These are phyloP conservation scores for Pangasius mekongensis DNA, from an alignment of 2,797 vertebrate genomes.

Conservation along the genomic window DNA sequence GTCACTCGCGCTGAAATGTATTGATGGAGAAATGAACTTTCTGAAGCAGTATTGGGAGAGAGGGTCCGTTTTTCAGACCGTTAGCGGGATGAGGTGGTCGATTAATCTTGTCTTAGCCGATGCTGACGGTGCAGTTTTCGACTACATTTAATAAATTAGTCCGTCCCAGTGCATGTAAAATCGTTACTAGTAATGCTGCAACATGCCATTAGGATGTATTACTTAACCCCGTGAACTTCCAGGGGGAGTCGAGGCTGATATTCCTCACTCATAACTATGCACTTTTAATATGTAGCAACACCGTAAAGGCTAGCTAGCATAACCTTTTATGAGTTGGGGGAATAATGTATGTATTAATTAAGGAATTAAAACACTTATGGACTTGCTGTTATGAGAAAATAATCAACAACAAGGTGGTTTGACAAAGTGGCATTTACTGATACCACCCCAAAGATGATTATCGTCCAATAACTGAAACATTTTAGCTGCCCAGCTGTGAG, in stretches of 20 bases:
- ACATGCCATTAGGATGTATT: background rate
- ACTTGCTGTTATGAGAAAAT: background rate
- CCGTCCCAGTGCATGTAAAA: background rate
- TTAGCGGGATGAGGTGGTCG: background rate
- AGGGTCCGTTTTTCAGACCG: too few species aligned
- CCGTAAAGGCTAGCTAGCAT: background rate
- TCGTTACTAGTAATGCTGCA: background rate
- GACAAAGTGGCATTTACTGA: background rate
- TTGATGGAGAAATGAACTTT: background rate
- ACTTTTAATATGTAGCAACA: background rate
- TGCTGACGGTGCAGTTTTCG: background rate
- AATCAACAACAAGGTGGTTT: background rate
- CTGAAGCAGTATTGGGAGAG: background rate
- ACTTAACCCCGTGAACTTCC: background rate
- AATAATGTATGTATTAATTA: background rate
- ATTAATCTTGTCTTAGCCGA: background rate
- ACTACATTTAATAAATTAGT: background rate
- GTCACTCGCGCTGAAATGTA: background rate
- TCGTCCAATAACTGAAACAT: background rate
- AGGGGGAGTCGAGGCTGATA: background rate
- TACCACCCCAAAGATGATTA: background rate
- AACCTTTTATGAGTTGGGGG: too few species aligned
- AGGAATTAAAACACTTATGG: background rate
- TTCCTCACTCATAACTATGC: background rate
- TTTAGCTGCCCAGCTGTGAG: background rate